A percentile compares a stretch with the other conserved stretches of the same genome.
phyloP scores from a whole-genome alignment of 2,113 vertebrate genomes.

The Anarrhichthys ocellatus region DNA sequence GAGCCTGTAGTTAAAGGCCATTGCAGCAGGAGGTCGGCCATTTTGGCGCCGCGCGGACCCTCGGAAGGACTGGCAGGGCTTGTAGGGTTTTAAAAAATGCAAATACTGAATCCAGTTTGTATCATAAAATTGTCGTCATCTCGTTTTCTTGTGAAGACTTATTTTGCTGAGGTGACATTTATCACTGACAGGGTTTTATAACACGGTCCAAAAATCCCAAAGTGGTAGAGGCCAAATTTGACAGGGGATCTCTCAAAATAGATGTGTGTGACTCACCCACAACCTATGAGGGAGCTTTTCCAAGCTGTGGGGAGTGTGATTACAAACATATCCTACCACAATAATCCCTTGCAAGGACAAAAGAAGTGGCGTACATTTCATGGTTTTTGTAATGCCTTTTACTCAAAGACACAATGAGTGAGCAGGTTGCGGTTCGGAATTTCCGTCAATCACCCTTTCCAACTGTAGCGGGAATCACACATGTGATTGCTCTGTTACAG shows the following conservation, averaged over 20 bases:
- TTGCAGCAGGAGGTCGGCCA: conserved; percentile 68
- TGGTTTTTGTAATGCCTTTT: background rate
- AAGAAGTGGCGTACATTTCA: conserved; percentile 5
- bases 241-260: conserved; percentile 50
- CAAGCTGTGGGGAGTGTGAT: conserved; percentile 37
- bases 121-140: conserved; percentile 30
- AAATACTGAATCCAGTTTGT: conserved; percentile 47
- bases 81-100: conserved; percentile 49
- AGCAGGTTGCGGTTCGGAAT: background rate
- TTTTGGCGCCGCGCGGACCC: conserved; percentile 62
- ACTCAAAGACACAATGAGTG: conserved; percentile 1
- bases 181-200: conserved; percentile 14
- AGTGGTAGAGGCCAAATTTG: conserved; percentile 48
- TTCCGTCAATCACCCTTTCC: background rate
- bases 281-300: conserved; percentile 44
- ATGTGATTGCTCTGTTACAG: background rate
- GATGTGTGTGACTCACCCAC: conserved; percentile 46
- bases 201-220: conserved; percentile 19
- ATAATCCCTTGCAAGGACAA: conserved; percentile 6
- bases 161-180: conserved; percentile 33
- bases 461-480: background rate
- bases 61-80: conserved; percentile 44
- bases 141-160: conserved; percentile 16
- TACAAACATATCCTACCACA: background rate
- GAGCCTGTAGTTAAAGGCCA: conserved; percentile 75